Percentiles rank a stretch among this genome's conserved stretches.
phyloP scores from a whole-genome alignment of 2,888 invertebrate genomes.

The Oscheius myriophilus region DNA sequence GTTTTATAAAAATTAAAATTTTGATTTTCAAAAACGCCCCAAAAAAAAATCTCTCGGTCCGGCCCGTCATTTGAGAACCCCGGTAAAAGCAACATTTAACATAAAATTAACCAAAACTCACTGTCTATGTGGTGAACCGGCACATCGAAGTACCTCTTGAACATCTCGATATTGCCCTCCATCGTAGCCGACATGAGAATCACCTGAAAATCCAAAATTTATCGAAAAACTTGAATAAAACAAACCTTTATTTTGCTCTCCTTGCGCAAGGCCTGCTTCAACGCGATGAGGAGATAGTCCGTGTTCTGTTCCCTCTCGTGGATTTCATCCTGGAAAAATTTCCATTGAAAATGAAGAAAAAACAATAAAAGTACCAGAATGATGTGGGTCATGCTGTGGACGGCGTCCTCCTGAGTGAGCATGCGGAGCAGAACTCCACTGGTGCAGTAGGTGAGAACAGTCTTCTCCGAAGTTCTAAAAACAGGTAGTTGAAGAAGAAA shows the following conservation, averaged over 20 bases:
- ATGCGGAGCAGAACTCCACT: constrained; percentile 88
- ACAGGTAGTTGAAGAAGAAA: not conserved
- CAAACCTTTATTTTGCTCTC: constrained; percentile 60
- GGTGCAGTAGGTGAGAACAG: constrained; percentile 89
- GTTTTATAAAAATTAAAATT: too few relatives aligned
- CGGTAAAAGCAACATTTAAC: not conserved
- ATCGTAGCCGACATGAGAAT: constrained; percentile 95
- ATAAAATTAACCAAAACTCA: constrained; percentile 44
- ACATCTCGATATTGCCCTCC: constrained; percentile 80
- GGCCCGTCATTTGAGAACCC: too few relatives aligned
- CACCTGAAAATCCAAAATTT: constrained; percentile 71
- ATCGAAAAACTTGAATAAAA: not conserved
- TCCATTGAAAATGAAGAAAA: not conserved
- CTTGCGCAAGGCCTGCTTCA: constrained; percentile 72
- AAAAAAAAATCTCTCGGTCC: constrained; percentile 2
- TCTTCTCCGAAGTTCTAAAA: constrained; percentile 80
- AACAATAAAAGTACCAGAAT: constrained; percentile 71
- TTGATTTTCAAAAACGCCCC: too few relatives aligned
- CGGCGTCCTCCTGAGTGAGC: constrained; percentile 82
- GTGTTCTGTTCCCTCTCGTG: constrained; percentile 92
- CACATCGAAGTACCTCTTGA: constrained; percentile 82
- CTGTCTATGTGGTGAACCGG: constrained; percentile 81
- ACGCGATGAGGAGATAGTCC: constrained; percentile 88
- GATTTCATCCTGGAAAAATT: constrained; percentile 84
- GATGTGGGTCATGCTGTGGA: constrained; percentile 82